These are phyloP conservation scores for Morpho deidamia DNA, from an alignment of 2,888 invertebrate genomes.

Conservation along the genomic window DNA sequence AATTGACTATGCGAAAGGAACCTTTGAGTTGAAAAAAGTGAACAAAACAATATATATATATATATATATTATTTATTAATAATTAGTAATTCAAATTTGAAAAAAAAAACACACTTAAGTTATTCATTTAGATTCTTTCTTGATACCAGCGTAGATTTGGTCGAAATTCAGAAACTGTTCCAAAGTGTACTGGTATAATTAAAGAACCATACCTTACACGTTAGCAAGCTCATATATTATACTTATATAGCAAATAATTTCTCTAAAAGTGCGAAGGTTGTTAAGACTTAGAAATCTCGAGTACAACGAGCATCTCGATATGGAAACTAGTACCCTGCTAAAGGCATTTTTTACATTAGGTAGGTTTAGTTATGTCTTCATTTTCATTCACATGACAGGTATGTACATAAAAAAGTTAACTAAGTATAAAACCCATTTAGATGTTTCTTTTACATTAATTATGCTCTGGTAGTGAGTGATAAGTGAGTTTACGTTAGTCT, in stretches of 20 bases:
- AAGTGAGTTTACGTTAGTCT: no score
- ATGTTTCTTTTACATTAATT: no score
- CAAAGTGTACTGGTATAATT: neutral
- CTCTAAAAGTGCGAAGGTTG: conserved; percentile 20
- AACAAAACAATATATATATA: no score
- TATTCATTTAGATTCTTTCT: no score
- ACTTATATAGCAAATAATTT: conserved; percentile 10
- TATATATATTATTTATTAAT: no score
- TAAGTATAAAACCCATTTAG: no score
- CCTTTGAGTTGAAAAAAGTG: no score
- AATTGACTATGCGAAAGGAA: no score
- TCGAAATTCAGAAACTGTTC: neutral
- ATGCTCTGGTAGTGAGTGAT: no score
- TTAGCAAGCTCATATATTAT: neutral
- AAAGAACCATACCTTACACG: neutral
- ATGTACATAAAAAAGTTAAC: neutral
- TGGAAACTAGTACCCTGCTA: conserved; percentile 22
- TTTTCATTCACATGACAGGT: conserved; percentile 1
- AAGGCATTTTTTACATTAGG: conserved; percentile 24
- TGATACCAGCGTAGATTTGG: no score
- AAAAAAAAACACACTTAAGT: no score
- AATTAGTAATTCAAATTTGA: no score
- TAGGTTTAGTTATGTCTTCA: conserved; percentile 17
- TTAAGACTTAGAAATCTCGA: conserved; percentile 14
- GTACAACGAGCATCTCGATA: conserved; percentile 16